Base-by-base conservation (phyloP, 1,140 invertebrate species). In the Delia radicum region DNA sequence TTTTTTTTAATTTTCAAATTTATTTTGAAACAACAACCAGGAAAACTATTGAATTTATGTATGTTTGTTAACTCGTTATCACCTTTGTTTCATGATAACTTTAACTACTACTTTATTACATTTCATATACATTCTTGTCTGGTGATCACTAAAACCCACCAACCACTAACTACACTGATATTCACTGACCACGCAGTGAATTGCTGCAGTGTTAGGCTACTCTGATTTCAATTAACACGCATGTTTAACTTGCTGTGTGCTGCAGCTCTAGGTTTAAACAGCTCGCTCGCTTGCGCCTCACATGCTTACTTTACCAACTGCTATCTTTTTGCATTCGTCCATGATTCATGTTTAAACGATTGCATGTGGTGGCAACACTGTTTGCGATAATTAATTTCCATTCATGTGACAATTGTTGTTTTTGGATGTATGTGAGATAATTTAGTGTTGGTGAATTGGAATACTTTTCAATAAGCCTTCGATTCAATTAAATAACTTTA, bases 51-150 rank as follows among this genome's bases (percentile, higher is more conserved):
- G 48, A 55, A 5, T 18, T 69, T 69, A 69, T 69, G 65, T 37
- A 69, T 69, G 65, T 69, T 69, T 69, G 65, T 69, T 69, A 69
- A 69, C 65, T 69, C 65, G 65, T 69, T 69, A 69, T 69, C 65
- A 69, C 65, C 65, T 69, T 69, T 69, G 65, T 69, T 69, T 33
- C 65, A 33, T 33, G 29, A 33, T 33, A 33, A 33, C 21, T 69
- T 69, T 31, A 12, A 29, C 65, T 31, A 69, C 29, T 33, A 33
- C 65, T 69, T 69, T 69, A 69, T 69, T 33, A 69, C 65, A 69
- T 69, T 69, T 33, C 65, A 69, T 69, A 33, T 33, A 18, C 63
- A 33, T 69, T 69, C 31, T 33, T 33, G 18, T 33, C 29, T 15
- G 29, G 7, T 69, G 65, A 18, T 63, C n/a, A 63, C n/a, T n/a